Conservation (phyloP, 35 echinoderm and acorn worm genomes). For the Anneissia japonica region DNA sequence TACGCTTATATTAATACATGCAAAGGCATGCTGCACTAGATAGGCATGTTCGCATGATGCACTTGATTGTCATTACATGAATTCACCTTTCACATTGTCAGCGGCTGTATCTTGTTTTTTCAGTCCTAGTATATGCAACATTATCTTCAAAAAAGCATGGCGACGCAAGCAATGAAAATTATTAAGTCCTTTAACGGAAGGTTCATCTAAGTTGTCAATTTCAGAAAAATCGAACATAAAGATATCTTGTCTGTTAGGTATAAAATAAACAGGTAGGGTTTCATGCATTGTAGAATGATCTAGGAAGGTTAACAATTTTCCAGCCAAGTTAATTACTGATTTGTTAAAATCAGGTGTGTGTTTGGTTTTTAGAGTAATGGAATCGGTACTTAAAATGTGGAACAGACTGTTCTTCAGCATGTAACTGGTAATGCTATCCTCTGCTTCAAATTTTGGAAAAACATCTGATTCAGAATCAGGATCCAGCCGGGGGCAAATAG, state of each 20-base stretch:
- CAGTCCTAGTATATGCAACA: background rate
- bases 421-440: background rate
- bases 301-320: background rate
- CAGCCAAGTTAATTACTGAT: background rate
- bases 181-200: background rate
- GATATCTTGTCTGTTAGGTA: background rate
- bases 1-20: too few relatives aligned
- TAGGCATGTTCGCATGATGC: too few relatives aligned
- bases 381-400: background rate
- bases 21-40: too few relatives aligned
- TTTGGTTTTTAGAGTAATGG: background rate
- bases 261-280: background rate
- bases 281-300: background rate
- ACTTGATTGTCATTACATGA: background rate
- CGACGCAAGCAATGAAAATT: background rate
- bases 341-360: background rate
- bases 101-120: background rate
- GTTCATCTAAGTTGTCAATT: background rate
- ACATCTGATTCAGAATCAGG: background rate
- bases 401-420: background rate
- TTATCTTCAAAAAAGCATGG: background rate
- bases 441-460: background rate
- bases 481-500: background rate
- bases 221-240: background rate
- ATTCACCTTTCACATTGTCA: background rate